These are phyloP conservation scores for Bradypus variegatus DNA, from an alignment of 2,797 vertebrate genomes.

Conservation along the genomic window DNA sequence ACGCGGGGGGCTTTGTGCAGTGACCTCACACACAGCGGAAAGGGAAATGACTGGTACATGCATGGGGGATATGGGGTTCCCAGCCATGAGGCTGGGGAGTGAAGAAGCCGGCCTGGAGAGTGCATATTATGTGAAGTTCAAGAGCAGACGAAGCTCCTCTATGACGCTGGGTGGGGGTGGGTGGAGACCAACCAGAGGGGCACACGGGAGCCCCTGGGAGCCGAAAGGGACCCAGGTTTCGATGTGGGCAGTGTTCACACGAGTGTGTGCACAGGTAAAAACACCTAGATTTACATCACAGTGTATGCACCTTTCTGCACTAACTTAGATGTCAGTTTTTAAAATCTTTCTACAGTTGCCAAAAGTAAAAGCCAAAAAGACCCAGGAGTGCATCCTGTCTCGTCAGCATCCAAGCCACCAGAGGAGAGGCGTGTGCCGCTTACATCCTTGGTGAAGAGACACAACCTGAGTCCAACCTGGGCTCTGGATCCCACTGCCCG, in stretches of 20 bases:
- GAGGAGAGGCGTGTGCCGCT: neutral
- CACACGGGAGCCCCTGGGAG: neutral
- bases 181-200: no score
- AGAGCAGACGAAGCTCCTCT: neutral
- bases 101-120: no score
- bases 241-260: neutral
- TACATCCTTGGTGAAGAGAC: neutral
- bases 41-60: no score
- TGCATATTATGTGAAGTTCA: neutral
- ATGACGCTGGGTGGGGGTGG: neutral
- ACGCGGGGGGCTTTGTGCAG: neutral
- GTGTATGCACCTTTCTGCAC: neutral
- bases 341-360: neutral
- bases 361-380: conserved; percentile 9
- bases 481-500: neutral
- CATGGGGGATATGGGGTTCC: no score
- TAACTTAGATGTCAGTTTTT: neutral
- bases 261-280: neutral
- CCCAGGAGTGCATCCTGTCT: neutral
- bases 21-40: no score
- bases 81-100: no score
- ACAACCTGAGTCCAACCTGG: neutral
- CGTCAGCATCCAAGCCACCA: neutral
- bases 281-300: neutral
- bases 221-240: neutral